Evolutionary conservation across 2,113 vertebrate genomes (phyloP).

Genomic region (Girardinichthys multiradiatus): DNA sequence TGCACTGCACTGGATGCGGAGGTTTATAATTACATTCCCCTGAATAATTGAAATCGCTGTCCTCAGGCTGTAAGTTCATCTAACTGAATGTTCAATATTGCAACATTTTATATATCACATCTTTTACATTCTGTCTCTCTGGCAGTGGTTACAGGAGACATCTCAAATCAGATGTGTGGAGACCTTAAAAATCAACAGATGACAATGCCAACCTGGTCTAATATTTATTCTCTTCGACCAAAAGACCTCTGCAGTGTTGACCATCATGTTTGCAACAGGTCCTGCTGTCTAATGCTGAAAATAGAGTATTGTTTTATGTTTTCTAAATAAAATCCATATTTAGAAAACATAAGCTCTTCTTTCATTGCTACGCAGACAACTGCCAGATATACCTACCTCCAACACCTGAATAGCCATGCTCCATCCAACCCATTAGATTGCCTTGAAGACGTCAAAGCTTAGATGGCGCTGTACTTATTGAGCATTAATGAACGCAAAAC

Average conservation of each 20-base stretch:
- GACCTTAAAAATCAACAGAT: constrained; percentile 29
- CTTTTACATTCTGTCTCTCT: constrained; percentile 51
- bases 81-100: constrained; percentile 67
- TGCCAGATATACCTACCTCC: too few species aligned
- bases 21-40: constrained; percentile 71
- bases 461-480: too few species aligned
- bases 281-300: constrained; percentile 18
- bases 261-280: constrained; percentile 24
- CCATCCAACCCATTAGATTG: too few species aligned
- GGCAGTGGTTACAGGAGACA: constrained; percentile 32
- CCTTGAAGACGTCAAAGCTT: too few species aligned
- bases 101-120: constrained; percentile 68
- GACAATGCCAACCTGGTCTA: constrained; percentile 18
- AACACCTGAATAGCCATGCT: too few species aligned
- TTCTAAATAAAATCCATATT: too few species aligned
- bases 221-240: constrained; percentile 34
- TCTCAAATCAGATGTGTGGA: constrained; percentile 47
- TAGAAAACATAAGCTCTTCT: too few species aligned
- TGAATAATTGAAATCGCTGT: constrained; percentile 78
- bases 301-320: too few species aligned
- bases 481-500: too few species aligned
- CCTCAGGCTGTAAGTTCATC: constrained; percentile 69
- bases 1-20: constrained; percentile 44
- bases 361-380: too few species aligned
- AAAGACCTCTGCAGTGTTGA: constrained; percentile 6